Base-by-base conservation (phyloP, 2,888 invertebrate species). In the Tridacna crocea region DNA sequence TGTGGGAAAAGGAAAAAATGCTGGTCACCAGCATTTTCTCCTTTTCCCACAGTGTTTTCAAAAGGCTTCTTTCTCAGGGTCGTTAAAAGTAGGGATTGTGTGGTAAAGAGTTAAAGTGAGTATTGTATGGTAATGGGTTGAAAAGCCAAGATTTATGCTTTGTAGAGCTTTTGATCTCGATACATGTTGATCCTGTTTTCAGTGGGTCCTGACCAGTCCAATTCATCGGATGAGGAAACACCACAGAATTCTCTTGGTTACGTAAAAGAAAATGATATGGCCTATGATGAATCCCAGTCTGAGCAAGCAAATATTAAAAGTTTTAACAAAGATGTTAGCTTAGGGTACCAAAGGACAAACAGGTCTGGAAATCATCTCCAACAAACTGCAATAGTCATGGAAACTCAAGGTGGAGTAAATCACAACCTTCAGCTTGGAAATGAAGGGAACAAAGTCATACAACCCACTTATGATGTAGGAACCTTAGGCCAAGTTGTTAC, bases 161-260 rank as follows among this genome's bases (percentile, higher is more conserved):
- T 36, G 8, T 36, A 36, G 3, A 36, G 36, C 36, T 36, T 36
- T 36, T 36, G 36, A 36, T 8, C 8, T 8, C 36, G 8, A 8
- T 36, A 36, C 8, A 8, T 36, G 2, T 36, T 36, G 36, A 36
- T 36, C 36, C 2, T 36, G 46, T 51, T 70, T 70, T 70, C 55
- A 70, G 70, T 24, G 24, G 51, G 22, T 13, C 51, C 51, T 12
- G 48, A 51, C 51, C 13, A 8, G 12, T 22, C 51, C 22, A 51
- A 26, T 24, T 70, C 51, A 8, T 46, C 47, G 11, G 48, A 26
- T 70, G 70, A 70, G 13, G 24, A 48, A 17, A 70, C 70, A 24
- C 70, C 70, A n/a, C 48, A 51, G 2, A 70, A 70, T 24, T 70
- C 70, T n/a, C 70, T 70, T 11, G 70, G 70, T 11, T 70, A 51